Evolutionary conservation across 2,888 invertebrate genomes (phyloP).

Genomic region (Drosophila borborema): DNA sequence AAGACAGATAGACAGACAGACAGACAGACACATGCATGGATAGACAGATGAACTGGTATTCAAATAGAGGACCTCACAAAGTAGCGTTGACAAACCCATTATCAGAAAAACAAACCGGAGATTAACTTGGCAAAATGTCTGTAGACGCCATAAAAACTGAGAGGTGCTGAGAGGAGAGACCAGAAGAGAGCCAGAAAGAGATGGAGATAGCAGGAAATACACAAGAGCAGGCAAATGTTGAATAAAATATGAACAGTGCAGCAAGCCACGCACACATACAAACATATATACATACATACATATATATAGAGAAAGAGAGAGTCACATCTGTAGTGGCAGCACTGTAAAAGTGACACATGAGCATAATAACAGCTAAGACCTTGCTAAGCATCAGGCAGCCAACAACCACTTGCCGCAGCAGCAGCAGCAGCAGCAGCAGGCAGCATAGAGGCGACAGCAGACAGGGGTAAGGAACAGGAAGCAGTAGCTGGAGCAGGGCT

Average conservation of each 20-base stretch:
- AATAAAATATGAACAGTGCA: constrained; percentile 76
- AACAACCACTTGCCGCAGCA: constrained; percentile 73
- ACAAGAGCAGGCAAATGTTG: constrained; percentile 58
- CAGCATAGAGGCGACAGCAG: neutral
- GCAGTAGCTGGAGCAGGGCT: neutral
- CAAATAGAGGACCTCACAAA: constrained; percentile 64
- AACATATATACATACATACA: constrained; percentile 13
- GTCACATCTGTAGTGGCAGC: constrained; percentile 49
- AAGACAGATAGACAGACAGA: constrained; percentile 17
- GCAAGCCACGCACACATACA: constrained; percentile 17
- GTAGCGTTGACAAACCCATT: constrained; percentile 80
- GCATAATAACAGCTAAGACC: constrained; percentile 80
- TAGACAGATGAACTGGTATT: constrained; percentile 51
- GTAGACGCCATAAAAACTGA: constrained; percentile 68
- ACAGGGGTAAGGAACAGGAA: neutral
- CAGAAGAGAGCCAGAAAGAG: constrained; percentile 12
- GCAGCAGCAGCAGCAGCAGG: neutral
- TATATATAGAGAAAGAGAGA: constrained; percentile 6
- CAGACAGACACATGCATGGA: constrained; percentile 17
- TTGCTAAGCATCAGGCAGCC: constrained; percentile 77
- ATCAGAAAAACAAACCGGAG: constrained; percentile 81
- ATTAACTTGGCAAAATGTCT: constrained; percentile 81
- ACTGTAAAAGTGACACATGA: constrained; percentile 75
- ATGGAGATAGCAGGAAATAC: constrained; percentile 38
- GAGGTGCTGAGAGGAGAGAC: neutral